Evolutionary conservation across 2,797 vertebrate genomes (phyloP).

Genomic region (Rhynchotus rufescens): DNA sequence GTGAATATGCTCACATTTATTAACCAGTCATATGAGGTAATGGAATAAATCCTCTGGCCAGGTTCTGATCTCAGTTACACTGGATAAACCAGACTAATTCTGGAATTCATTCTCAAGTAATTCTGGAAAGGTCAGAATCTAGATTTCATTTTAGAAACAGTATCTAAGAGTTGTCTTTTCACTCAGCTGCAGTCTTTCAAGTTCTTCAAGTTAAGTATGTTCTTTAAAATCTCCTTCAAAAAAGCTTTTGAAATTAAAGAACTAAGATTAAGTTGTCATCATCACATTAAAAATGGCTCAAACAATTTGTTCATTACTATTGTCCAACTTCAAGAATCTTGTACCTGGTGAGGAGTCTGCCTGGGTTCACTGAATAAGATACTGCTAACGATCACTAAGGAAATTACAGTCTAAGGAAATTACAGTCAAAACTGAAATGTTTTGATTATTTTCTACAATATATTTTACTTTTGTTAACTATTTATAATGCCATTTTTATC

Average conservation of each 20-base stretch:
- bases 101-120: not conserved
- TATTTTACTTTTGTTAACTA: not conserved
- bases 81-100: not conserved
- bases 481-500: not conserved
- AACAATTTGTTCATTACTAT: not conserved
- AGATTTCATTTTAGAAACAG: not conserved
- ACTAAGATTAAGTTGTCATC: not conserved
- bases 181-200: not conserved
- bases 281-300: not conserved
- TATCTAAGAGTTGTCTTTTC: not conserved
- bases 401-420: not conserved
- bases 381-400: not conserved
- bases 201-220: not conserved
- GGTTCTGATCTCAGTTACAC: not conserved
- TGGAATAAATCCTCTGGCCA: not conserved
- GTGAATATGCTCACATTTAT: not conserved
- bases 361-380: not conserved
- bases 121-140: not conserved
- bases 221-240: not conserved
- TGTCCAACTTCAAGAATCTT: not conserved
- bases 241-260: slow-evolving; percentile 2
- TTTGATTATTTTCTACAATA: not conserved
- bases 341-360: not conserved
- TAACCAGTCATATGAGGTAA: not conserved
- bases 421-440: not conserved